Evolutionary conservation across 2,113 vertebrate species (phyloP), one percentile per base, ranked within the genome.

Genomic region (Trichechus manatus): DNA sequence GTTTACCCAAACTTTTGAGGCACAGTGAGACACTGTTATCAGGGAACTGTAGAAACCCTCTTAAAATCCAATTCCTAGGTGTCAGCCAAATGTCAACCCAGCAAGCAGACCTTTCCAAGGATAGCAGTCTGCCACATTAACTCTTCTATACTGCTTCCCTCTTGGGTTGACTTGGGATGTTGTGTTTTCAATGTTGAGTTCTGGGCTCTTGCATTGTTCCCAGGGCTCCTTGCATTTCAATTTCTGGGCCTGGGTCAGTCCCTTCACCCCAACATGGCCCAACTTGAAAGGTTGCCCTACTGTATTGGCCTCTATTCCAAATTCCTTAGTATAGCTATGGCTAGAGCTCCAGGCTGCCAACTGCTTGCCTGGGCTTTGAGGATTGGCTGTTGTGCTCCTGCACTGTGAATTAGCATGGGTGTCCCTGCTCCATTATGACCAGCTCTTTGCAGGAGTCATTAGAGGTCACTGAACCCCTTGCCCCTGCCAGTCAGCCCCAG

Each of bases 101-200:
- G 10, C 47, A 9, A 56, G 53, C 15, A 56, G 53, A 11, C 11
- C 11, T 56, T 56, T 56, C 15, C 13, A 56, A 17, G 53, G 47
- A 47, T 10, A 47, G 47, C 53, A 56, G 53, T 11, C 53, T 56
- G 53, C 53, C 53, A 56, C 14, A 15, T 56, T 17, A 56, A 56
- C 53, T 56, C 15, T 56, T 56, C 53, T 56, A 11, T 11, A 56
- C 15, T 15, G 13, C 15, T 56, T 31, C 11, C 11, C 78, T 33
- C 25, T 27, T 5, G 5, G 44, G 22, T 29, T 17, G 4, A 19
- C 23, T 7, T 0, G 53, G 2, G 31, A 74, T 5, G 5, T 2
- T 39, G 25, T 42, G 36, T 36, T 36, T 56, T 42, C 53, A 63
- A 33, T 9, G 13, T 23, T 13, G 19, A 63, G 53, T 22, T 59